These are phyloP conservation scores for Scophthalmus maximus DNA, from an alignment of 2,113 vertebrate species.

Conservation along the genomic window DNA sequence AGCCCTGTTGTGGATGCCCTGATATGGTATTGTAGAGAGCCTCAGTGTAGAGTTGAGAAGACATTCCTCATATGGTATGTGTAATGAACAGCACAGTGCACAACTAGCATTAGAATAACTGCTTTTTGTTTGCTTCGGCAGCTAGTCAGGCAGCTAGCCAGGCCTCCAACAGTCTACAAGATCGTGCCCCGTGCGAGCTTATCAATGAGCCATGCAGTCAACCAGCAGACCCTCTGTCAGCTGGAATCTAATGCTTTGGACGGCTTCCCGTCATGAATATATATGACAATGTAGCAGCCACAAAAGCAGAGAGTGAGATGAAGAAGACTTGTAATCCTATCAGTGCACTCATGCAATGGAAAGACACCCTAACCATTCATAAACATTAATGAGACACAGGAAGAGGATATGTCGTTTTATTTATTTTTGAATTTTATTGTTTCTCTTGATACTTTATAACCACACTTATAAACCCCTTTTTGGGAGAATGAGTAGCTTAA, in stretches of 20 bases:
- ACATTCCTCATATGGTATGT: conserved; percentile 68
- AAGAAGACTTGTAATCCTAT: conserved; percentile 53
- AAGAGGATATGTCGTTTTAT: conserved; percentile 50
- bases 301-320: conserved; percentile 28
- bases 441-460: conserved; percentile 48
- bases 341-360: conserved; percentile 32
- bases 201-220: conserved; percentile 22
- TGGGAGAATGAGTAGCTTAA: conserved; percentile 44
- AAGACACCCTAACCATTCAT: conserved; percentile 44
- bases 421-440: conserved; percentile 59
- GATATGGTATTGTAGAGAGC: conserved; percentile 70
- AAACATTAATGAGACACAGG: conserved; percentile 57
- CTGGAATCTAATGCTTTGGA: conserved; percentile 62
- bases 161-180: neutral
- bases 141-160: conserved; percentile 5
- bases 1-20: conserved; percentile 68
- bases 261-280: conserved; percentile 41
- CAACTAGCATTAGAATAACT: conserved; percentile 37
- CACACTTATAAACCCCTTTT: conserved; percentile 24
- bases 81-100: conserved; percentile 39
- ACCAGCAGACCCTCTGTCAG: conserved; percentile 44
- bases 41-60: conserved; percentile 46
- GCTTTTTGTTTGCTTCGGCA: conserved; percentile 34
- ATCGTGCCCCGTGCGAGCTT: conserved; percentile 31
- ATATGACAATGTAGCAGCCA: conserved; percentile 36